Conservation (phyloP, 2,113 vertebrate genomes). For the Ceyx cyanopectus region DNA sequence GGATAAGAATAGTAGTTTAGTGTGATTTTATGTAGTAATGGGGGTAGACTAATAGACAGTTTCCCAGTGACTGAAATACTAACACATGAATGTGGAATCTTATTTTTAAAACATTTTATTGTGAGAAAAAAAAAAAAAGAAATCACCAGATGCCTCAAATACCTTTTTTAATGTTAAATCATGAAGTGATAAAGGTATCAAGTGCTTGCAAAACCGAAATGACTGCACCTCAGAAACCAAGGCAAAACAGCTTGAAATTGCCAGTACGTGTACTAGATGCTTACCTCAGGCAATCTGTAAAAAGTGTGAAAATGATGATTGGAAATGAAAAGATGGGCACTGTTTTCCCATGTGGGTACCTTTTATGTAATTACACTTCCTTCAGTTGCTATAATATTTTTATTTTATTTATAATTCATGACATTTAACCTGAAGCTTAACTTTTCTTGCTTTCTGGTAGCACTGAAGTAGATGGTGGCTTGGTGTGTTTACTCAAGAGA, state of each 20-base stretch:
- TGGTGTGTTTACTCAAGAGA: background rate
- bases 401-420: background rate
- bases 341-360: background rate
- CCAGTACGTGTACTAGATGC: background rate
- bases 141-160: background rate
- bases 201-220: background rate
- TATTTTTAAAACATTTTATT: background rate
- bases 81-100: background rate
- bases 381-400: background rate
- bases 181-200: background rate
- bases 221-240: background rate
- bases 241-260: background rate
- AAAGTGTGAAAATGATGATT: background rate
- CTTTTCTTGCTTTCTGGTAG: background rate
- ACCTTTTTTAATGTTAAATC: background rate
- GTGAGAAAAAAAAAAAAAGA: background rate
- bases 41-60: background rate
- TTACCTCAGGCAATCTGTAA: background rate
- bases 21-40: background rate
- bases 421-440: background rate
- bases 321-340: background rate
- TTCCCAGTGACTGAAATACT: background rate
- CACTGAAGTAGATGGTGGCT: background rate
- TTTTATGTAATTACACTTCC: background rate
- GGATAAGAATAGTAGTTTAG: background rate